These are phyloP conservation scores for Caenorhabditis sp. DNA, from an alignment of 2,888 invertebrate species.

Conservation along the genomic window DNA sequence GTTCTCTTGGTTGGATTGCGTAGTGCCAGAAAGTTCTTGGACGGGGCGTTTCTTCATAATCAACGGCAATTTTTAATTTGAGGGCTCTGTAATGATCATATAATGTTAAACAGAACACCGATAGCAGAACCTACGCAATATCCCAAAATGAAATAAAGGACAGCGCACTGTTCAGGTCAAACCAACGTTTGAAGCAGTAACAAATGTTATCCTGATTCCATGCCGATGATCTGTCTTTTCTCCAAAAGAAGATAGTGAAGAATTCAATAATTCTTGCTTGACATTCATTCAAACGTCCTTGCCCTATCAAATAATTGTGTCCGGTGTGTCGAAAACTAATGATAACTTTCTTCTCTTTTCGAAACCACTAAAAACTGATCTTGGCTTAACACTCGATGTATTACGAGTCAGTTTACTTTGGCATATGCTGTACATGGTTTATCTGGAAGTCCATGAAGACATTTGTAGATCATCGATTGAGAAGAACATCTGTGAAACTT, in stretches of 20 bases:
- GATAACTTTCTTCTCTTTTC: background rate
- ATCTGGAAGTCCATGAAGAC: background rate
- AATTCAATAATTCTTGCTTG: constrained; percentile 4
- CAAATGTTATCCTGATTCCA: constrained; percentile 18
- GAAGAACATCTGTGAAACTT: background rate
- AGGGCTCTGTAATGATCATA: constrained; percentile 11
- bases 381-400: too few relatives aligned
- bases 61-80: background rate
- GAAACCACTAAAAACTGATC: background rate
- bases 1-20: too few relatives aligned
- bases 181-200: constrained; percentile 22
- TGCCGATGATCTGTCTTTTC: background rate
- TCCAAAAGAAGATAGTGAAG: constrained; percentile 25
- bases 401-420: background rate
- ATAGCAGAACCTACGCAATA: background rate
- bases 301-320: background rate
- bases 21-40: too few relatives aligned
- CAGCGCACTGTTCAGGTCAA: background rate
- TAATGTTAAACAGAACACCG: background rate
- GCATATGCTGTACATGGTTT: constrained; percentile 20
- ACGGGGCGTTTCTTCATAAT: too few relatives aligned
- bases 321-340: constrained; percentile 9
- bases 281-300: constrained; percentile 10
- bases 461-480: background rate
- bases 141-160: constrained; percentile 6